These are phyloP conservation scores for Psittacula echo DNA, from an alignment of 2,797 vertebrate species.

Conservation along the genomic window DNA sequence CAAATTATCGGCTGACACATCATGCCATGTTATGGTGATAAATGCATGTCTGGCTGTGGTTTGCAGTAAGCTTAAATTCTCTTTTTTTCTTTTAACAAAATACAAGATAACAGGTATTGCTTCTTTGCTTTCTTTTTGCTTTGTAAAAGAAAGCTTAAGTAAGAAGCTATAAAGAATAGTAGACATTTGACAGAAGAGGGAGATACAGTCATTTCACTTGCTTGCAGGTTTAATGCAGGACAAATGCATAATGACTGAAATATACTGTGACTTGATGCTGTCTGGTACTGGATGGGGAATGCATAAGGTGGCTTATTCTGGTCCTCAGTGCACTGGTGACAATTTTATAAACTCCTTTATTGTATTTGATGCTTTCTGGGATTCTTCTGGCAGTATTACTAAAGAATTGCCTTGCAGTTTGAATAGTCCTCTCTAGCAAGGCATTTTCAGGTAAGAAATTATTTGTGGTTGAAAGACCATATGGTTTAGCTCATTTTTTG, in stretches of 20 bases:
- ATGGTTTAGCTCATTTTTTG: neutral
- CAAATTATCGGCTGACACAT: slow-evolving; percentile 58
- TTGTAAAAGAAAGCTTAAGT: neutral
- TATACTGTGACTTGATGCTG: neutral
- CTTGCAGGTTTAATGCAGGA: slow-evolving; percentile 4
- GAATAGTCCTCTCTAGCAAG: neutral
- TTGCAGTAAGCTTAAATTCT: neutral
- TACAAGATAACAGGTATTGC: neutral
- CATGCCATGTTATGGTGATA: neutral
- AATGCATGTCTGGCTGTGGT: neutral
- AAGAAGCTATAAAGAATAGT: neutral
- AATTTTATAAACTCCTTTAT: neutral
- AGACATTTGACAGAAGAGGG: neutral
- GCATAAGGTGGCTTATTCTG: neutral
- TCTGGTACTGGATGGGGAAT: neutral
- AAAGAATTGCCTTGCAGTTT: neutral
- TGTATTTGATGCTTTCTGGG: neutral
- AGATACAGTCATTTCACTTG: neutral
- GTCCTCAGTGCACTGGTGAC: neutral
- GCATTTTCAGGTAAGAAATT: neutral
- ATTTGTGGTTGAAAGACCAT: neutral
- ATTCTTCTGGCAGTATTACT: neutral
- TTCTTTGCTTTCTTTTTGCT: neutral
- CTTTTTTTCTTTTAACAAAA: neutral
- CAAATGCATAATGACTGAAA: neutral